Percentiles rank a stretch among this genome's conserved stretches.
Conservation (phyloP, 1,140 invertebrate genomes). For the Drosophila chauvacae region DNA sequence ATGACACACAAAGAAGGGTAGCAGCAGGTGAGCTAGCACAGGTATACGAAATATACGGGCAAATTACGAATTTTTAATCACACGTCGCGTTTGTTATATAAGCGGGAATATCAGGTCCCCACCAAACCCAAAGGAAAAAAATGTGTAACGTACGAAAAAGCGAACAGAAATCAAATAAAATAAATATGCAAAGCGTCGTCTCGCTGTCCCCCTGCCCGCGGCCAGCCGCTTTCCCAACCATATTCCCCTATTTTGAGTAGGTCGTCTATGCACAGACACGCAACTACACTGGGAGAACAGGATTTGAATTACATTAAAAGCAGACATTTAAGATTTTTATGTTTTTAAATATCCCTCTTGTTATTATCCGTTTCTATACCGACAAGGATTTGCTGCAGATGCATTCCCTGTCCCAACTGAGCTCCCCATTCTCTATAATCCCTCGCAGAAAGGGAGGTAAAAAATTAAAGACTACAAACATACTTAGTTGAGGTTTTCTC, state of each 20-base stretch:
- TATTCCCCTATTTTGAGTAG: conserved; percentile 57
- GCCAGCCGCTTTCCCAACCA: conserved; percentile 4
- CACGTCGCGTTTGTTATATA: conserved; percentile 74
- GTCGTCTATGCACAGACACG: conserved; percentile 78
- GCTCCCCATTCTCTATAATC: not conserved
- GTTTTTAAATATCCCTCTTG: no score
- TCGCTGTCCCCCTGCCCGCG: conserved; percentile 22
- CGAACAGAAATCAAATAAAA: conserved; percentile 77
- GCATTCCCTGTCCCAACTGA: not conserved
- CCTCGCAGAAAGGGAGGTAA: not conserved
- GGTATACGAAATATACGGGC: conserved; percentile 47
- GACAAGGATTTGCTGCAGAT: not conserved
- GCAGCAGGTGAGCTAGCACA: conserved; percentile 14
- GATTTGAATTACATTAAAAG: no score
- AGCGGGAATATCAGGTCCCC: conserved; percentile 26
- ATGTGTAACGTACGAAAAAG: conserved; percentile 31
- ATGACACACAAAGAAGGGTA: conserved; percentile 50
- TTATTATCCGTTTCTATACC: not conserved
- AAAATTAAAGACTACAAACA: conserved; percentile 3
- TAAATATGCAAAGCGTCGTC: conserved; percentile 80
- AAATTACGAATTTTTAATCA: conserved; percentile 82
- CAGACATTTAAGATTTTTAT: not conserved
- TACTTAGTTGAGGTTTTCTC: conserved; percentile 3
- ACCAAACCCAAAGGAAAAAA: conserved; percentile 7
- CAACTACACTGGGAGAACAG: conserved; percentile 39